Evolutionary conservation across 2,888 invertebrate genomes (phyloP).

Genomic region (Netelia inedita): DNA sequence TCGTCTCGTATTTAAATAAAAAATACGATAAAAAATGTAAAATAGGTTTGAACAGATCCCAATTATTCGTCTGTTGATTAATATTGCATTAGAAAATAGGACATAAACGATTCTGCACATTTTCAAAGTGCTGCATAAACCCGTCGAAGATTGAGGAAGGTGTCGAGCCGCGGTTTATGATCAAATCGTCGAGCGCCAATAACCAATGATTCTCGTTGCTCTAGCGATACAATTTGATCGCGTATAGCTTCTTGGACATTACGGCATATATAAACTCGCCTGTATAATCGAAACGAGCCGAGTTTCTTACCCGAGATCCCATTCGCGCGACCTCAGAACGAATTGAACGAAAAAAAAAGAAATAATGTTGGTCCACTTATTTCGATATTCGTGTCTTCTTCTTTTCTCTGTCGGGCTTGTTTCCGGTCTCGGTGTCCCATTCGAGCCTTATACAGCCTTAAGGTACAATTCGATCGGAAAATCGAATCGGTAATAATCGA

Average conservation of each 20-base stretch:
- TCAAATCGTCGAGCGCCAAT: constrained; percentile 7
- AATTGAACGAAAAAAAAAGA: neutral
- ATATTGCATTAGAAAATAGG: neutral
- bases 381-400: neutral
- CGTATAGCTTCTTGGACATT: neutral
- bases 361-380: constrained; percentile 23
- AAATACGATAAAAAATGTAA: neutral
- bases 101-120: neutral
- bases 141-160: neutral
- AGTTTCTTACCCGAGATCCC: constrained; percentile 6
- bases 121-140: neutral
- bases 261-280: constrained; percentile 25
- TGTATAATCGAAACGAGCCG: constrained; percentile 20
- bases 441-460: neutral
- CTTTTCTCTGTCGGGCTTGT: neutral
- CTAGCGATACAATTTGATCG: constrained; percentile 31
- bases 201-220: constrained; percentile 19
- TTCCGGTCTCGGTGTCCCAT: neutral
- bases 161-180: neutral
- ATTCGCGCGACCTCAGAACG: neutral
- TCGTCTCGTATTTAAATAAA: neutral
- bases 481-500: too few relatives aligned
- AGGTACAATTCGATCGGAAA: neutral
- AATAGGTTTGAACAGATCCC: neutral
- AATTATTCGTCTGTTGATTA: too few relatives aligned